phyloP scores from a whole-genome alignment of 2,888 invertebrate species.

The Tetragonisca angustula region DNA sequence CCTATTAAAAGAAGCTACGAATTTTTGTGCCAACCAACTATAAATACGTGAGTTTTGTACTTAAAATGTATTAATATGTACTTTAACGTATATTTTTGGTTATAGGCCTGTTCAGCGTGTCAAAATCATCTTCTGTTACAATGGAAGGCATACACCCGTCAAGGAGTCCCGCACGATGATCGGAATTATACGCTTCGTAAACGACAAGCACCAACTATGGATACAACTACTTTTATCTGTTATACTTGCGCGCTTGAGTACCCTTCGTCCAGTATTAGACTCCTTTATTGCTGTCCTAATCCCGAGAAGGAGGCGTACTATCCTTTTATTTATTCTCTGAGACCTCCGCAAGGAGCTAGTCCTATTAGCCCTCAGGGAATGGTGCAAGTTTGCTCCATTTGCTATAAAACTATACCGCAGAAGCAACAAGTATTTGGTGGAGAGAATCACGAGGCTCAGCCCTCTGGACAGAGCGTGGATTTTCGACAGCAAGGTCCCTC shows the following conservation, averaged over 20 bases:
- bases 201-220: slow-evolving; percentile 88
- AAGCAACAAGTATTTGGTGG: slow-evolving; percentile 90
- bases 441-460: slow-evolving; percentile 86
- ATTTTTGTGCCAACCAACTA: no score
- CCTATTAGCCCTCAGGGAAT: slow-evolving; percentile 95
- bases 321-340: slow-evolving; percentile 93
- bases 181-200: slow-evolving; percentile 93
- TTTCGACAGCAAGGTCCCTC: slow-evolving; percentile 80
- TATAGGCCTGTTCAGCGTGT: slow-evolving; percentile 93
- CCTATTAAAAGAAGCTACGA: no score
- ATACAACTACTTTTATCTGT: slow-evolving; percentile 92
- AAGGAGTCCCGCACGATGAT: slow-evolving; percentile 90
- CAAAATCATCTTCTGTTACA: slow-evolving; percentile 94
- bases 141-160: slow-evolving; percentile 91
- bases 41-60: no score
- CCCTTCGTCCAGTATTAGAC: slow-evolving; percentile 91
- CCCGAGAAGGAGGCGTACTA: slow-evolving; percentile 95
- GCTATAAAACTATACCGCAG: slow-evolving; percentile 92
- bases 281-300: slow-evolving; percentile 93
- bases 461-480: slow-evolving; percentile 74
- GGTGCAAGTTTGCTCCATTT: slow-evolving; percentile 94
- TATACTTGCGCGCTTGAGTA: slow-evolving; percentile 94
- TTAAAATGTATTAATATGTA: no score
- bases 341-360: slow-evolving; percentile 93
- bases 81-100: neutral